Evolutionary conservation across 2,888 invertebrate genomes (phyloP).

Genomic region (Ormyrus pomaceus): DNA sequence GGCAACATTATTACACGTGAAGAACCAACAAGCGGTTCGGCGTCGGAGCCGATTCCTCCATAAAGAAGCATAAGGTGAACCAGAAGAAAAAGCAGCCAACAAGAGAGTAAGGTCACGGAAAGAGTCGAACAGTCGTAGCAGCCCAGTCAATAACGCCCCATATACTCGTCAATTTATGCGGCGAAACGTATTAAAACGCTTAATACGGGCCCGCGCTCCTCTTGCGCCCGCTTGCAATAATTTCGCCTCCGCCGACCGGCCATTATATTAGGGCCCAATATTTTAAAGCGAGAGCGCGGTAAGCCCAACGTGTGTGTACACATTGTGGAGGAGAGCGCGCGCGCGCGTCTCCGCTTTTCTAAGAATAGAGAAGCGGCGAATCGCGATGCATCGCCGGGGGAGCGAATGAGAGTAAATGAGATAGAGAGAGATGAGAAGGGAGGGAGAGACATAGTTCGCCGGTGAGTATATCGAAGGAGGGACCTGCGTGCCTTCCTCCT

Average conservation of each 20-base stretch:
- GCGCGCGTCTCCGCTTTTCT: constrained; percentile 60
- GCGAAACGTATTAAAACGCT: constrained; percentile 73
- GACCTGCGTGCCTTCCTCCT: constrained; percentile 39
- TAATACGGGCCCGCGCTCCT: constrained; percentile 56
- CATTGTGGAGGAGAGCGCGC: constrained; percentile 66
- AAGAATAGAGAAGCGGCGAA: constrained; percentile 66
- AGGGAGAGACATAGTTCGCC: constrained; percentile 22
- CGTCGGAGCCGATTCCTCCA: constrained; percentile 27
- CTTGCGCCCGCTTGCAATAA: constrained; percentile 56
- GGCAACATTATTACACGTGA: constrained; percentile 20
- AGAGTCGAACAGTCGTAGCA: constrained; percentile 53
- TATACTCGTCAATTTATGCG: constrained; percentile 74
- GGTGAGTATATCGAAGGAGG: constrained; percentile 32
- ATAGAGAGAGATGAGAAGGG: constrained; percentile 22
- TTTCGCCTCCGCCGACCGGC: constrained; percentile 55
- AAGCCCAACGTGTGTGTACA: constrained; percentile 52
- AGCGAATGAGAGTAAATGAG: constrained; percentile 7
- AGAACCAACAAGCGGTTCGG: constrained; percentile 30
- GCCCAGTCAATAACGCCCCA: constrained; percentile 70
- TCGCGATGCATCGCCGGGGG: constrained; percentile 39
- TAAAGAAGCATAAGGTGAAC: constrained; percentile 39
- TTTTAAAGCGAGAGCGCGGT: constrained; percentile 70
- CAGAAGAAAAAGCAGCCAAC: constrained; percentile 8
- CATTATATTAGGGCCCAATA: constrained; percentile 70
- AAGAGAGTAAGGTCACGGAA: constrained; percentile 48